Evolutionary conservation across 2,888 invertebrate genomes (phyloP), one percentile per base, ranked within the genome.

Genomic region (Diarsia mendica): DNA sequence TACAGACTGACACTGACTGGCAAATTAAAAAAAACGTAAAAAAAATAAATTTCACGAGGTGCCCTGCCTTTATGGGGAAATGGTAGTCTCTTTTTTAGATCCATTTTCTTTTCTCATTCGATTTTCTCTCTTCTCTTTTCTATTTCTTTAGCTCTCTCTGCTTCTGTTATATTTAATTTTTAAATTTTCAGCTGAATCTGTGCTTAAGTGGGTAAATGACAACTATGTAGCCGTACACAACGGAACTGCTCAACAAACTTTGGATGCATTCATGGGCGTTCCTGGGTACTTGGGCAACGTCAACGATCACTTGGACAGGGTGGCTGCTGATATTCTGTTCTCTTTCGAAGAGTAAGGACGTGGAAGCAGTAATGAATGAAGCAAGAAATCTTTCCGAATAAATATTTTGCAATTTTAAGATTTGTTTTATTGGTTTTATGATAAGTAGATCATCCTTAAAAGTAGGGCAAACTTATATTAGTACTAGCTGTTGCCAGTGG

Each of bases 181-280:
- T 63, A 33, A 46, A 39, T 53, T 51, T 53, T 77, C 60, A 75
- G 85, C 86, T 74, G 73, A 73, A 2, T 46, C 48, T 49, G 64
- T n/a, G 1, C 79, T 58, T 53, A 75, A 63, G 39, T 58, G 13
- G 11, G 15, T 61, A 2, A 79, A 82, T 46, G 49, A 60, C 0
- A 82, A 85, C 33, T 72, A 74, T 86, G 61, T 66, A 23, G 0
- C 20, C 6, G 28, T 74, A 0, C 77, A 73, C 15, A n/a, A 49
- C 11, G 1, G 3, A 5, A 28, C 53, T n/a, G 28, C 44, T 8
- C 6, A 49, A 13, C 28, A 46, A 10, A 5, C n/a, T 1, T 33
- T 76, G 60, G 0, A 51, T 0, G 23, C 13, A 0, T 5, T 79
- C 9, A 44, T 20, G 18, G 0, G 13, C 39, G 3, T 28, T 28